A percentile compares a stretch with the other conserved stretches of the same genome.
Conservation (phyloP, 92 coral and sea anemone genomes). For the Palythoa grandis region DNA sequence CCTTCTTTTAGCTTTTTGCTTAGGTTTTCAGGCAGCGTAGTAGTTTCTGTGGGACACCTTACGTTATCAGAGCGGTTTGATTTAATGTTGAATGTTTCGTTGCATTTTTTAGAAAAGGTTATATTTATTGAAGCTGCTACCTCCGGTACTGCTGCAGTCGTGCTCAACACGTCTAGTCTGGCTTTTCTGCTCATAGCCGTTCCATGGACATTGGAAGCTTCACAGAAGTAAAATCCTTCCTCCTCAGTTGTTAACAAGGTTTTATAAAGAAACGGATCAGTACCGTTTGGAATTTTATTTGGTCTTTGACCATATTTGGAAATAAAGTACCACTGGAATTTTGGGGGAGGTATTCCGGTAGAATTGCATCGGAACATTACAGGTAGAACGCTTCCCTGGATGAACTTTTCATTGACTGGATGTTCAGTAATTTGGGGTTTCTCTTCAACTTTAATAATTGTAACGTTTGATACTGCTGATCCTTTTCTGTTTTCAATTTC, state of each 20-base stretch:
- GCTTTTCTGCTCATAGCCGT: constrained; percentile 44
- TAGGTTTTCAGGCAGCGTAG: background rate
- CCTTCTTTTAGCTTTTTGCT: background rate
- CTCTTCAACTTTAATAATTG: constrained; percentile 52
- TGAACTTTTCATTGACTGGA: constrained; percentile 45
- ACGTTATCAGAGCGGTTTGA: background rate
- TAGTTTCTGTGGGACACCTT: background rate
- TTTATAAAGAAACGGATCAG: constrained; percentile 4
- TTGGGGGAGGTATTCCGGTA: constrained; percentile 61
- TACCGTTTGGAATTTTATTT: constrained; percentile 3
- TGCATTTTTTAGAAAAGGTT: background rate
- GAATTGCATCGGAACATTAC: constrained; percentile 59
- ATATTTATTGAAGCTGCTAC: constrained; percentile 9
- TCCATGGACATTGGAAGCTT: constrained; percentile 45
- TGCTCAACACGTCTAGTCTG: constrained; percentile 31
- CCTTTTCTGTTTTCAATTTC: constrained; percentile 63
- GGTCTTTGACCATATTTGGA: background rate
- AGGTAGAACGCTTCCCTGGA: constrained; percentile 28
- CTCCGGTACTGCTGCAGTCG: constrained; percentile 36
- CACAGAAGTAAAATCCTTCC: constrained; percentile 51
- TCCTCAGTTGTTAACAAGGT: constrained; percentile 4
- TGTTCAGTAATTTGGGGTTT: constrained; percentile 61
- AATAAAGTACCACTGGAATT: constrained; percentile 60
- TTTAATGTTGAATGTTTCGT: background rate
- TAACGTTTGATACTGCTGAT: constrained; percentile 57